Evolutionary conservation across 1,140 invertebrate genomes (phyloP).

Genomic region (Calliphora vicina): DNA sequence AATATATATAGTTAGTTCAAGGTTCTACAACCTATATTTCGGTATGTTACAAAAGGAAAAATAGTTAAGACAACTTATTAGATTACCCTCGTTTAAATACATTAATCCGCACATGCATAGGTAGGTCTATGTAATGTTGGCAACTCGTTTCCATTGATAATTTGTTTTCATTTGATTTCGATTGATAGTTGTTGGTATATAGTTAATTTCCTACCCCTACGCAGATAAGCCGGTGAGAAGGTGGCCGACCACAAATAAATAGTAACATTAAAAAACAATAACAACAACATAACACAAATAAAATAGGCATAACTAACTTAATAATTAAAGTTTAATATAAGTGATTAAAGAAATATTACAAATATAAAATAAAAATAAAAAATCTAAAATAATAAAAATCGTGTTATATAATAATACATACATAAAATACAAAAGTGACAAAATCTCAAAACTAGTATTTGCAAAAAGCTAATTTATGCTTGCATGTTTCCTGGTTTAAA

Average conservation of each 20-base stretch:
- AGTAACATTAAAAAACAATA: neutral
- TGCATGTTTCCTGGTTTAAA: neutral
- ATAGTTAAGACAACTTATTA: no score
- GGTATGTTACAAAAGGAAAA: no score
- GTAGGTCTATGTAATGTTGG: neutral
- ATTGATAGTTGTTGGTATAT: neutral
- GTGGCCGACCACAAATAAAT: neutral
- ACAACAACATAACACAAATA: neutral
- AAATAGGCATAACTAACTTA: neutral
- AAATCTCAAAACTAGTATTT: neutral
- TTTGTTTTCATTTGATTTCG: neutral
- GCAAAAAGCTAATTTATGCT: neutral
- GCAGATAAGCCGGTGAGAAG: conserved; percentile 3
- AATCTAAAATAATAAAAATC: neutral
- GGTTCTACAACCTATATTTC: no score
- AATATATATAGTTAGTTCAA: no score
- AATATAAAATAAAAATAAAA: neutral
- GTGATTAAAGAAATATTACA: neutral
- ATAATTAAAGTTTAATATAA: neutral
- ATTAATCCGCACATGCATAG: no score
- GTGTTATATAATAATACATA: neutral
- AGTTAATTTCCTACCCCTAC: conserved; percentile 26
- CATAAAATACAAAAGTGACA: neutral
- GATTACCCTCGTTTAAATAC: no score
- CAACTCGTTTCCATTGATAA: neutral